Evolutionary conservation across 2,113 vertebrate species (phyloP), one percentile per base, ranked within the genome.

Genomic region (Numida meleagris): DNA sequence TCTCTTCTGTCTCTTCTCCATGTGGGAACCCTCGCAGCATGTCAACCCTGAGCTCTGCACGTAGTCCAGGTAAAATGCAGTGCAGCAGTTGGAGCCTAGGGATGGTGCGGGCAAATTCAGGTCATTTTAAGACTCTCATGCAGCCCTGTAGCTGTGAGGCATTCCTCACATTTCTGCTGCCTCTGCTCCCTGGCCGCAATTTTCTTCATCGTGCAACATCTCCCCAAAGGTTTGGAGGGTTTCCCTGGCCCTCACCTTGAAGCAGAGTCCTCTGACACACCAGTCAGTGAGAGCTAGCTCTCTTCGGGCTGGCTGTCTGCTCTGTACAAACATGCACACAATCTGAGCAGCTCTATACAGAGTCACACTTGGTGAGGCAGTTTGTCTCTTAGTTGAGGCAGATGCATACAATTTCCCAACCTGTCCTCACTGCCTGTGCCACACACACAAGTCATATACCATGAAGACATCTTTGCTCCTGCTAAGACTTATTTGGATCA

Each of bases 121-220:
- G 55, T 20, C 9, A 65, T 79, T 58, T 75, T 45, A 48, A 57
- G 20, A 23, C 20, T 36, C 24, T 38, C 4, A 1, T 57, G 46
- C 12, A 83, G n/a, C 11, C 21, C 55, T 70, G 23, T 5, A 48
- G 38, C 13, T 0, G 0, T 36, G 40, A 31, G 23, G 12, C 3
- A 17, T 81, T 53, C 48, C 20, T 51, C 34, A 5, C 45, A 31
- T 71, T 88, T 77, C 29, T 90, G 11, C 31, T 45, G 16, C 29
- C 75, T 73, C 66, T 86, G 63, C 14, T 70, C 36, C 24, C 40
- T 82, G 50, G 36, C 43, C 55, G 34, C 38, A 59, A 71, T 31
- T 57, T 63, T 57, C 25, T 27, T 77, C 42, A 9, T 33, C 31
- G 33, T 38, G 55, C 6, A 12, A 29, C 59, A 8, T 29, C 25